These are phyloP conservation scores for Thumatha senex DNA, from an alignment of 2,888 invertebrate species.

Conservation along the genomic window DNA sequence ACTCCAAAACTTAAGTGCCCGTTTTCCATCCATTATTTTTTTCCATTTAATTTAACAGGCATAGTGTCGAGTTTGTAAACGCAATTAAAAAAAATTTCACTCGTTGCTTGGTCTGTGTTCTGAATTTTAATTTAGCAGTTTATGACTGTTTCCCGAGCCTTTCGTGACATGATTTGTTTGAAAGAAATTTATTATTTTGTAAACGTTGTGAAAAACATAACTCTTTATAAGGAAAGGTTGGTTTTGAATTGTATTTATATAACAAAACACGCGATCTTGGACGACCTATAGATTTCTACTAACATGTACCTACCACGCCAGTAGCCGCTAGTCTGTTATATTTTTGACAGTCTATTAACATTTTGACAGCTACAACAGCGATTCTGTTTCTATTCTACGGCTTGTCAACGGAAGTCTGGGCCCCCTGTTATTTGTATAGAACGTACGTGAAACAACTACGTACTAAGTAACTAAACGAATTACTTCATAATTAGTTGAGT, in stretches of 20 bases:
- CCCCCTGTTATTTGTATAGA: too few relatives aligned
- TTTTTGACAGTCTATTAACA: too few relatives aligned
- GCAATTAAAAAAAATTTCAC: conserved; percentile 29
- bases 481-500: too few relatives aligned
- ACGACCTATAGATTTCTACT: too few relatives aligned
- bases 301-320: too few relatives aligned
- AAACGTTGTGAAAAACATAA: neutral
- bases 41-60: conserved; percentile 18
- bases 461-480: too few relatives aligned
- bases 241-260: neutral
- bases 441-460: too few relatives aligned
- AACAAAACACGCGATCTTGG: too few relatives aligned
- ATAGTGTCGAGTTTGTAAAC: conserved; percentile 9
- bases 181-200: neutral
- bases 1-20: conserved; percentile 5
- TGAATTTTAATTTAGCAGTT: conserved; percentile 6
- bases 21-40: conserved; percentile 3
- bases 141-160: conserved; percentile 2
- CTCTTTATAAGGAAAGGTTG: neutral
- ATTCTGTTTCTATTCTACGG: too few relatives aligned
- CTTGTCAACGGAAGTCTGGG: too few relatives aligned
- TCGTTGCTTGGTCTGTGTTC: neutral
- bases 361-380: too few relatives aligned
- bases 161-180: conserved; percentile 4
- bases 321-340: too few relatives aligned